phyloP scores from a whole-genome alignment of 2,888 invertebrate species.

The Alentia gelatinosa region DNA sequence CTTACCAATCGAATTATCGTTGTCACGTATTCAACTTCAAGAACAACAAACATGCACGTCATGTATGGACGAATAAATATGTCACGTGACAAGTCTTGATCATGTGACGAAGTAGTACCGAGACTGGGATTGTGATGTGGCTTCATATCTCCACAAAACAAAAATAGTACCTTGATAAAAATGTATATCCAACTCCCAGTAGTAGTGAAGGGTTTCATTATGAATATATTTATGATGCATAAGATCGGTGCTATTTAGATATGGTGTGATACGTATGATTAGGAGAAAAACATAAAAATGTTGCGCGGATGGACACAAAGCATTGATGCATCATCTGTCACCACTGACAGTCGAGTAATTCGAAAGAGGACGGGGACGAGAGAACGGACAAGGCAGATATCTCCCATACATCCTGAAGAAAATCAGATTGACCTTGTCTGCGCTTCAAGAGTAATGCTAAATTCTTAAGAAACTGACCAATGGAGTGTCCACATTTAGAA shows the following conservation, averaged over 20 bases:
- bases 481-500: conserved; percentile 80
- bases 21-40: too few species aligned
- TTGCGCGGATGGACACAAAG: background rate
- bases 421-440: background rate
- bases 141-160: background rate
- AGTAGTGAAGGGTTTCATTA: background rate
- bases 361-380: background rate
- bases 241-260: background rate
- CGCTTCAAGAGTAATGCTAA: background rate
- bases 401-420: background rate
- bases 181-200: too few species aligned
- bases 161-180: background rate
- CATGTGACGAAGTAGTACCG: conserved; percentile 30
- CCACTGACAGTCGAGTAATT: conserved; percentile 35
- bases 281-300: background rate
- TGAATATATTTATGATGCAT: background rate
- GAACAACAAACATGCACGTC: too few species aligned
- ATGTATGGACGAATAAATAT: background rate
- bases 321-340: background rate
- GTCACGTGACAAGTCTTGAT: background rate
- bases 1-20: too few species aligned
- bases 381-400: background rate
- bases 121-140: background rate
- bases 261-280: background rate
- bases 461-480: conserved; percentile 59